Evolutionary conservation across 1,140 invertebrate species (phyloP), one percentile per base, ranked within the genome.

Genomic region (Vanessa atalanta): DNA sequence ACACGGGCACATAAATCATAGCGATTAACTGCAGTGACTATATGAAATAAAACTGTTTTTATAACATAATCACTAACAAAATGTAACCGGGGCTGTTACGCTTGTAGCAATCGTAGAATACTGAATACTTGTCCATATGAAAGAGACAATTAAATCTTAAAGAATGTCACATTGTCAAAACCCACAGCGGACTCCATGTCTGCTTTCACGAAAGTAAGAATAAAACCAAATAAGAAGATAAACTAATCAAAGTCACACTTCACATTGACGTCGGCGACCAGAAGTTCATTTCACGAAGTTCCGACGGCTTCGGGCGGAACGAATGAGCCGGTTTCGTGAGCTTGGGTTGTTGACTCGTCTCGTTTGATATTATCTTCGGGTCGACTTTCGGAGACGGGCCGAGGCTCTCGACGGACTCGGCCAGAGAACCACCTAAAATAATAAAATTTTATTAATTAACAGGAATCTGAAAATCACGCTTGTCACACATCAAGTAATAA

Each of bases 241-340:
- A 37, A 37, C 1, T 37, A 31, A 16, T 7, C 31, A 4, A n/a
- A 23, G 26, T 31, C 26, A 70, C 67, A 55, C 11, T 82, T 88
- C 94, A 97, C 96, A 96, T 97, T 2, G 96, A 97, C 15, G 96
- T 96, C 0, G 96, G 96, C 12, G 96, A 96, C 95, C 96, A 96
- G 90, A 96, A 97, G 86, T 97, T 97, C 95, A 97, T 96, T 89
- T 97, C 96, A 69, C 96, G 88, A 13, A 96, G 88, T 86, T 96
- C 95, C 0, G 95, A 96, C 1, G 96, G 95, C 88, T 95, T 95
- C 0, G 95, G 94, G 79, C 94, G 93, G 78, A 94, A 93, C 23
- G 79, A 15, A 26, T 76, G 75, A 0, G 82, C 50, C 0, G 85
- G 79, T 64, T 86, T 85, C 0, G 77, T 12, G 31, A 70, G 48